These are phyloP conservation scores for Solenodon paradoxus DNA, from an alignment of 2,113 vertebrate species.

Conservation along the genomic window DNA sequence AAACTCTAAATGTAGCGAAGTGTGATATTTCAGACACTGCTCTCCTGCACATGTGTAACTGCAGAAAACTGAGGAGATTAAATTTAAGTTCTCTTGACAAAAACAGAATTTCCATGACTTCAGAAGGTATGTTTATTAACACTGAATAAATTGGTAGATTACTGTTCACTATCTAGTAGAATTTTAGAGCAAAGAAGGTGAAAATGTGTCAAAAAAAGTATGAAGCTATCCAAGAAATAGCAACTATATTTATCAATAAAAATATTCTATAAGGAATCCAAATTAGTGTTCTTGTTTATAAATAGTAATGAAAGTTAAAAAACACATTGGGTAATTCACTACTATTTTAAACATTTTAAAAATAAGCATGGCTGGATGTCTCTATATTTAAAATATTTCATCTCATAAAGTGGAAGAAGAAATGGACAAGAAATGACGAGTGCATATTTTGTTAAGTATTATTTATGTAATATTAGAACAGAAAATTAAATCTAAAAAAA, in stretches of 20 bases:
- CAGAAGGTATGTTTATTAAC: slow-evolving; percentile 82
- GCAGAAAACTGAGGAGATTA: slow-evolving; percentile 85
- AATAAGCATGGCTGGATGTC: background rate
- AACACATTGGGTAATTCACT: background rate
- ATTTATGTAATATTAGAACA: no score
- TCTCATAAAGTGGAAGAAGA: background rate
- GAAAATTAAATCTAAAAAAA: no score
- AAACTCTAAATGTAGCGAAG: slow-evolving; percentile 85
- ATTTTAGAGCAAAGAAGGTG: background rate
- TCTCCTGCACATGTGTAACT: slow-evolving; percentile 83
- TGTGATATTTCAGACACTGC: slow-evolving; percentile 88
- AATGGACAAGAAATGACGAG: slow-evolving; percentile 23
- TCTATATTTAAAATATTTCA: slow-evolving; percentile 10
- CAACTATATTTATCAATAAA: slow-evolving; percentile 2
- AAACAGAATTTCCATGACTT: slow-evolving; percentile 82
- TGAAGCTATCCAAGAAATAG: background rate
- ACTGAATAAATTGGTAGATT: background rate
- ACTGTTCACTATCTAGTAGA: background rate
- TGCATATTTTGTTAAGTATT: background rate
- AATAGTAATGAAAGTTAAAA: background rate
- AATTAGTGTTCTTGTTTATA: slow-evolving; percentile 38
- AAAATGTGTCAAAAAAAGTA: background rate
- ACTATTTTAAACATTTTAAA: slow-evolving; percentile 12
- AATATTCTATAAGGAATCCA: slow-evolving; percentile 2
- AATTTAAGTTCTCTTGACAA: slow-evolving; percentile 83